Conservation (phyloP, 2,113 vertebrate genomes). For the Polypterus bichir region DNA sequence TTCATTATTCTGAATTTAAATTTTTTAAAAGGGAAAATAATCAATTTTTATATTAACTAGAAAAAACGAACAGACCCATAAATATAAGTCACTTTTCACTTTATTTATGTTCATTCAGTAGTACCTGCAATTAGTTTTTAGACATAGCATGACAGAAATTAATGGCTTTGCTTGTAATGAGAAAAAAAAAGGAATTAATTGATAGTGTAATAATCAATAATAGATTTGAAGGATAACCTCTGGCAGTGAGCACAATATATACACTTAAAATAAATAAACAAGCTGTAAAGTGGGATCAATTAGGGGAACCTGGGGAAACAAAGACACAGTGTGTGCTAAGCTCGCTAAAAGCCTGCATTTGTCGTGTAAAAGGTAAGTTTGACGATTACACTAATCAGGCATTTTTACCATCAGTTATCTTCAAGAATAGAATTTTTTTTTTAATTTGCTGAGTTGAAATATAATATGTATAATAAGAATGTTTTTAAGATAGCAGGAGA, state of each 20-base stretch:
- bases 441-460: too few species aligned
- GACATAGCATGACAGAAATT: slow-evolving; percentile 36
- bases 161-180: slow-evolving; percentile 49
- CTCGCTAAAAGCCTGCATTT: neutral
- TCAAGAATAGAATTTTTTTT: too few species aligned
- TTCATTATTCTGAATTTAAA: neutral
- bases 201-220: slow-evolving; percentile 54
- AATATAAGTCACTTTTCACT: neutral
- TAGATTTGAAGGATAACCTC: slow-evolving; percentile 56
- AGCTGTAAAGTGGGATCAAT: slow-evolving; percentile 20
- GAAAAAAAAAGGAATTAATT: slow-evolving; percentile 52
- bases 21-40: neutral
- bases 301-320: neutral
- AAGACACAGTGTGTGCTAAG: slow-evolving; percentile 4
- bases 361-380: neutral
- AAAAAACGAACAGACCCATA: too few species aligned
- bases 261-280: slow-evolving; percentile 12
- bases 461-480: neutral
- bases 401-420: too few species aligned
- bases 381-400: too few species aligned
- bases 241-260: slow-evolving; percentile 29
- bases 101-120: neutral
- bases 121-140: neutral
- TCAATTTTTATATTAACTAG: too few species aligned
- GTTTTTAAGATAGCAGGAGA: neutral